A percentile compares a stretch with the other conserved stretches of the same genome.
phyloP scores from a whole-genome alignment of 2,113 vertebrate species.

The Lycaon pictus region DNA sequence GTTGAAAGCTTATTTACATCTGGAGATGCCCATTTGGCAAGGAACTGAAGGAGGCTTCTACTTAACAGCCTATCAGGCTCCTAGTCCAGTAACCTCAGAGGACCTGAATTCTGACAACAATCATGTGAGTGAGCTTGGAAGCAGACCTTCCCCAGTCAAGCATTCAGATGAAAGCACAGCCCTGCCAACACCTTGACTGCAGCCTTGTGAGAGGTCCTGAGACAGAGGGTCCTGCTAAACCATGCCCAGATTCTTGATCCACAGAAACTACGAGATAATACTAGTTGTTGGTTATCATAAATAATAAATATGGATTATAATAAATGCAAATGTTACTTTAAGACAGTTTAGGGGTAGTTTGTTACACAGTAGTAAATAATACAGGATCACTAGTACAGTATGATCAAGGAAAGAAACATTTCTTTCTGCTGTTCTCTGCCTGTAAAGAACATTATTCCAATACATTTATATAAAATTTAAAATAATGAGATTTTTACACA shows the following conservation, averaged over 20 bases:
- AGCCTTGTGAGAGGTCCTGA: not conserved
- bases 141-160: not conserved
- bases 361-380: constrained; percentile 9
- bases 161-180: not conserved
- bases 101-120: not conserved
- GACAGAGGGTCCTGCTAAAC: not conserved
- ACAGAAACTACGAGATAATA: constrained; percentile 8
- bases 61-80: not conserved
- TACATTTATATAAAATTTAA: constrained; percentile 25
- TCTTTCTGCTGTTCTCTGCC: constrained; percentile 36
- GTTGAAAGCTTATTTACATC: not conserved
- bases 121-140: not conserved
- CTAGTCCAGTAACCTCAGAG: not conserved
- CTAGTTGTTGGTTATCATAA: not conserved
- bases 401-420: constrained; percentile 36
- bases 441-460: constrained; percentile 28
- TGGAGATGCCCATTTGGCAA: not conserved
- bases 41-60: not conserved
- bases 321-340: constrained; percentile 27
- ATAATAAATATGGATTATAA: not conserved
- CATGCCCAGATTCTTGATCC: not conserved
- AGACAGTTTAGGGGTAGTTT: not conserved
- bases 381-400: not conserved
- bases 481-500: constrained; percentile 34
- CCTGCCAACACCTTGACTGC: not conserved